Base-by-base conservation (phyloP, 1,140 invertebrate species). In the Drosophila sucinea region DNA sequence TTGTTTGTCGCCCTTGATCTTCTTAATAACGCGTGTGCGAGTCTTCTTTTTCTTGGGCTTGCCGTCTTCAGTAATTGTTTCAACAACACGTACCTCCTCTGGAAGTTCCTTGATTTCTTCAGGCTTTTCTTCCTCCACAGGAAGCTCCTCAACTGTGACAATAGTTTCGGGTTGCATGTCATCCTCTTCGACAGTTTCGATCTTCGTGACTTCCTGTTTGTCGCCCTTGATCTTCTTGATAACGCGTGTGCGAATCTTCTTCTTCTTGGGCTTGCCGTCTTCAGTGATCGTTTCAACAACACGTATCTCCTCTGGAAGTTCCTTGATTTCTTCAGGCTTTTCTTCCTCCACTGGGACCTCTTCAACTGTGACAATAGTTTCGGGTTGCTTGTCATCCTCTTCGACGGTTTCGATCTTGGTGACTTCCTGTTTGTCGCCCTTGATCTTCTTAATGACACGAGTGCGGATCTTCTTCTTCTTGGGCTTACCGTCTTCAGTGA, bases 401-500 rank as follows among this genome's bases (percentile, higher is more conserved):
- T 54, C 47, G 8, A 54, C 47, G 6, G 47, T 54, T 10, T 54
- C 47, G 47, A 54, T 54, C 7, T 54, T 54, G 1, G 47, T 54
- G 2, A 54, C 47, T 54, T 54, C 47, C 25, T 54, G 47, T 17
- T 54, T 54, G 7, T 54, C 47, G 2, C 25, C 25, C 6, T 54
- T 54, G 23, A 54, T 17, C 47, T 54, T 54, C 7, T 54, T 54
- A 2, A 54, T 54, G 10, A 54, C 47, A 2, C 47, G 47, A 25
- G 47, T 54, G 47, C 47, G 47, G 27, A 54, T 54, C 47, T 54
- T 54, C 47, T 54, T 54, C 47, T 54, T 54, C 8, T 54, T 54
- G 1, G 47, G 47, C 25, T 54, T 54, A 2, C 47, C 47, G 23
- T 54, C 47, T 54, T 54, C 47, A 25, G 25, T 4, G 7, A 54